These are phyloP conservation scores for Penaeus japonicus DNA, from an alignment of 1,140 invertebrate genomes.

Conservation along the genomic window DNA sequence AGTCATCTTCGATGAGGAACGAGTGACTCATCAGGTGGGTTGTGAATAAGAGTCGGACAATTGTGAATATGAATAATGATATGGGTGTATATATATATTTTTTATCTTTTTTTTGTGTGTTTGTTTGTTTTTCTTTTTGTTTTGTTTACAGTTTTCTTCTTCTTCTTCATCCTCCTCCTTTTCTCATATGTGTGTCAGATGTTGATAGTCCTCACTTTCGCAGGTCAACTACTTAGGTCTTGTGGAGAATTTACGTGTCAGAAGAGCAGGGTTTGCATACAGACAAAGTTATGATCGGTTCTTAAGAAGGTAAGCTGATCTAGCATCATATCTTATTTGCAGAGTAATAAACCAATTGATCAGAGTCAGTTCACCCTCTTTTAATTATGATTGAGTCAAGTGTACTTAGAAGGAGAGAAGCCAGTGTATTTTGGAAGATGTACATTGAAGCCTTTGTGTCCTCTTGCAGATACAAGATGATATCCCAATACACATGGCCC, in stretches of 20 bases:
- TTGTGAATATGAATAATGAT: no score
- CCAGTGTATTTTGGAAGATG: neutral
- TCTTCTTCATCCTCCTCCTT: no score
- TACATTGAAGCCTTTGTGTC: neutral
- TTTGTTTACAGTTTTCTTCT: no score
- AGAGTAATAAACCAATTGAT: neutral
- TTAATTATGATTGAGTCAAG: no score
- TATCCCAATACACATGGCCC: slow-evolving; percentile 92
- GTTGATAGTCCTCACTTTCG: neutral
- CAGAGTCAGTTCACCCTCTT: no score
- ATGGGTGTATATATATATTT: no score
- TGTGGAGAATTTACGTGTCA: slow-evolving; percentile 91
- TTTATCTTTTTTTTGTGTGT: no score
- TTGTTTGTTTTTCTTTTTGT: no score
- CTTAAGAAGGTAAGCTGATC: slow-evolving; percentile 71
- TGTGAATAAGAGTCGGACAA: neutral
- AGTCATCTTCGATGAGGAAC: slow-evolving; percentile 75
- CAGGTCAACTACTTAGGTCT: slow-evolving; percentile 79
- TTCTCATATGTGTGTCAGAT: no score
- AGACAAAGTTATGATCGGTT: slow-evolving; percentile 90
- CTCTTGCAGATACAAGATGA: slow-evolving; percentile 89
- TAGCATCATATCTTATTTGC: neutral
- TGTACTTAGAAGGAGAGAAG: neutral
- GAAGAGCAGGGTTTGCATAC: slow-evolving; percentile 92
- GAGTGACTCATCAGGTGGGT: slow-evolving; percentile 86